A percentile compares a stretch with the other conserved stretches of the same genome.
Conservation (phyloP, 2,113 vertebrate genomes). For the Grallaria varia region DNA sequence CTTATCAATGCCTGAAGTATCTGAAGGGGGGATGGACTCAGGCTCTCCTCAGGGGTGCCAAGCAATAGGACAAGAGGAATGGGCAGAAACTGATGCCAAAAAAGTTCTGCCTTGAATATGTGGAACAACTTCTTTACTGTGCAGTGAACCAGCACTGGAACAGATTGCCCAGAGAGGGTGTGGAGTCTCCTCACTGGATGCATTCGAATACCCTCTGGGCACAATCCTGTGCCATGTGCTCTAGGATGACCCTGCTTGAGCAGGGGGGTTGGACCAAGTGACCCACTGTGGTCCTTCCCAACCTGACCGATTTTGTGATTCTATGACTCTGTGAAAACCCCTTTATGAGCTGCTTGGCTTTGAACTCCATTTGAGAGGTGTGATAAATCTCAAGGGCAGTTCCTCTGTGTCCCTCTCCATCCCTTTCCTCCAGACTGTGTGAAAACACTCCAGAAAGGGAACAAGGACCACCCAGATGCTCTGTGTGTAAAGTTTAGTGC, state of each 20-base stretch:
- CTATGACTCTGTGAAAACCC: neutral
- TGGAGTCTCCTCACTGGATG: neutral
- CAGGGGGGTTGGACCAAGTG: neutral
- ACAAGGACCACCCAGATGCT: neutral
- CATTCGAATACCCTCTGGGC: neutral
- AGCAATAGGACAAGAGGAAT: neutral
- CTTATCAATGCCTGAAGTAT: neutral
- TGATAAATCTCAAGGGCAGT: neutral
- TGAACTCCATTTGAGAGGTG: neutral
- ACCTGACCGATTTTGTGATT: neutral
- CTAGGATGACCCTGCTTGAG: neutral
- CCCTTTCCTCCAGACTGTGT: neutral
- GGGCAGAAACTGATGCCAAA: neutral
- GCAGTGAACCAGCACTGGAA: neutral
- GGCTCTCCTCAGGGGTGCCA: neutral
- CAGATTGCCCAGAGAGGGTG: neutral
- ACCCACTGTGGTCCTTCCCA: neutral
- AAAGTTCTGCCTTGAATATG: neutral
- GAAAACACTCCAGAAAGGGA: neutral
- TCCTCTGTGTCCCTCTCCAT: neutral
- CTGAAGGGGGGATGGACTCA: neutral
- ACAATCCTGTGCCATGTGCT: neutral
- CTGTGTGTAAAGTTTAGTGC: fast-evolving
- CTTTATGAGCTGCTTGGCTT: neutral
- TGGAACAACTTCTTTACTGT: neutral